These are phyloP conservation scores for Myopa tessellatipennis DNA, from an alignment of 2,888 invertebrate species.

Conservation along the genomic window DNA sequence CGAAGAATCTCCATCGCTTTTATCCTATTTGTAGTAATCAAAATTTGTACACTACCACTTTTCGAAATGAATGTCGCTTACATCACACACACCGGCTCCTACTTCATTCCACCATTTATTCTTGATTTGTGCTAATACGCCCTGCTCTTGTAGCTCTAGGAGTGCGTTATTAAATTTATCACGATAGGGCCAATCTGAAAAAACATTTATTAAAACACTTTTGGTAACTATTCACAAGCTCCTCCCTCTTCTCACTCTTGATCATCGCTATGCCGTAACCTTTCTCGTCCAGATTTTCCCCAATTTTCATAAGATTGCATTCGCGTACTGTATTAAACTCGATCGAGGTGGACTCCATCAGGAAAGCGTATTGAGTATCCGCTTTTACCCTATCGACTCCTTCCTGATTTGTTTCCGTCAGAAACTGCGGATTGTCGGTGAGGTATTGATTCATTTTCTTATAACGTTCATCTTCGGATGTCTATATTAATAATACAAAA, in stretches of 20 bases:
- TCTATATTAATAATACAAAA: conserved; percentile 65
- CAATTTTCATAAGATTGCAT: conserved; percentile 74
- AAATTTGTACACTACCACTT: neutral
- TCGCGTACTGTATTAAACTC: conserved; percentile 77
- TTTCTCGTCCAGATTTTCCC: conserved; percentile 76
- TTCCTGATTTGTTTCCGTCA: conserved; percentile 69
- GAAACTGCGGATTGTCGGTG: conserved; percentile 72
- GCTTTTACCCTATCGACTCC: conserved; percentile 70
- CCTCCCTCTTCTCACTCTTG: conserved; percentile 70
- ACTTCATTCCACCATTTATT: conserved; percentile 92
- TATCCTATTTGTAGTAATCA: conserved; percentile 47
- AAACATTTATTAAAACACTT: too few species aligned
- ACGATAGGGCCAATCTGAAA: conserved; percentile 72
- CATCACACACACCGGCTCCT: conserved; percentile 79
- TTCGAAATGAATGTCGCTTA: conserved; percentile 61
- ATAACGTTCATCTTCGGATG: conserved; percentile 80
- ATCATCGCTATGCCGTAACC: conserved; percentile 81
- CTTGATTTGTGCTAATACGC: conserved; percentile 80
- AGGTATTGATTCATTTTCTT: conserved; percentile 84
- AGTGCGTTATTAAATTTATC: conserved; percentile 84
- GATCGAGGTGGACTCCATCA: conserved; percentile 83
- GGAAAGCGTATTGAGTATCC: conserved; percentile 73
- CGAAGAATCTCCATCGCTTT: conserved; percentile 56
- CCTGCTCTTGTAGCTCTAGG: conserved; percentile 85
- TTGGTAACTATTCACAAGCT: neutral